phyloP scores from a whole-genome alignment of 2,797 vertebrate species.

The Myiotriccus ornatus region DNA sequence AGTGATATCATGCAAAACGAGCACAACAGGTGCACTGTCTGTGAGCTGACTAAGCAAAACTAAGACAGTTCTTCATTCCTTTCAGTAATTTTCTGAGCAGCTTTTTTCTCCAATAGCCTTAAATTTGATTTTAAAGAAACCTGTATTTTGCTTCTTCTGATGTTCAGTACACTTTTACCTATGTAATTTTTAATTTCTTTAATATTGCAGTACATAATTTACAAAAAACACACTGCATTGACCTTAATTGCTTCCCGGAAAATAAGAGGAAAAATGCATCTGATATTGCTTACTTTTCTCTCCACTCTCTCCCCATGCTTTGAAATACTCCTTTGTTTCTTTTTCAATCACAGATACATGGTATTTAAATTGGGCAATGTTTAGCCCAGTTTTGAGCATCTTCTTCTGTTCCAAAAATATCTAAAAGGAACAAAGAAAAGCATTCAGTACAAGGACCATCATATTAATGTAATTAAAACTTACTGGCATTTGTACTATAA shows the following conservation, averaged over 20 bases:
- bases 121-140: neutral
- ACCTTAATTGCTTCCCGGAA: neutral
- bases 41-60: neutral
- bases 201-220: neutral
- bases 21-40: neutral
- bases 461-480: neutral
- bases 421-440: slow-evolving; percentile 66
- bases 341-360: slow-evolving; percentile 90
- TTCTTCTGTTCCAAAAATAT: slow-evolving; percentile 98
- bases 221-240: neutral
- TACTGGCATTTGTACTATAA: neutral
- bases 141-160: neutral
- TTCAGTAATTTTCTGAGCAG: neutral
- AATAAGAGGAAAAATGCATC: neutral
- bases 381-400: slow-evolving; percentile 94
- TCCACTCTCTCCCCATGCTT: slow-evolving; percentile 92
- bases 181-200: neutral
- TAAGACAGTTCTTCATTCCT: neutral
- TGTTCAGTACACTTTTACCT: neutral
- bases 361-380: slow-evolving; percentile 89
- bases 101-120: neutral
- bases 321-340: slow-evolving; percentile 91
- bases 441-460: neutral
- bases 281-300: slow-evolving; percentile 83
- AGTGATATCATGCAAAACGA: fast-evolving